phyloP scores from a whole-genome alignment of 2,888 invertebrate genomes.

The Clanis bilineata region DNA sequence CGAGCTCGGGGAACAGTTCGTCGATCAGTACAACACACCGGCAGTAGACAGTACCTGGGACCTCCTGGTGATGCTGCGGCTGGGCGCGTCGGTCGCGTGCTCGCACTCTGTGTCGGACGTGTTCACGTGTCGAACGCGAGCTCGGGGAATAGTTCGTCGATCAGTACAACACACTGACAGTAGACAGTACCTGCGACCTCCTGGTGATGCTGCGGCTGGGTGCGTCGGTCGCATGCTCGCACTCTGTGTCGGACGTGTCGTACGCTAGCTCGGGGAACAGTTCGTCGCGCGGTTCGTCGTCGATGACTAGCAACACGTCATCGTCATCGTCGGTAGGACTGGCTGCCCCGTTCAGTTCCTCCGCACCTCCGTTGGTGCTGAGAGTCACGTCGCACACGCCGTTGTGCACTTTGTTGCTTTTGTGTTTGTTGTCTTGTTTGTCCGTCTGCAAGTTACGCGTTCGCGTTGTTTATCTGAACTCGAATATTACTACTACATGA shows the following conservation, averaged over 20 bases:
- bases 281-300: constrained; percentile 60
- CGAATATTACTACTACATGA: neutral
- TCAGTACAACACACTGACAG: no score
- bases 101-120: no score
- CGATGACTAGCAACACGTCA: constrained; percentile 51
- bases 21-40: no score
- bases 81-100: no score
- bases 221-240: constrained; percentile 23
- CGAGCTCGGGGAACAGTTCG: no score
- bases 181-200: constrained; percentile 50
- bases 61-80: no score
- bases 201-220: constrained; percentile 66
- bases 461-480: constrained; percentile 8
- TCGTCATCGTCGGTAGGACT: constrained; percentile 57
- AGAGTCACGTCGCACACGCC: constrained; percentile 38
- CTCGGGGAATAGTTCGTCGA: no score
- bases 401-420: constrained; percentile 38
- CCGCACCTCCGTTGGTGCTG: constrained; percentile 33
- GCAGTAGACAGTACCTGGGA: no score
- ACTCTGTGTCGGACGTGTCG: constrained; percentile 47
- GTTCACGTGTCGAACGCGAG: no score
- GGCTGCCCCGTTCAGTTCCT: constrained; percentile 49
- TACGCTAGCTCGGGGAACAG: constrained; percentile 76
- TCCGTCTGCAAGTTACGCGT: constrained; percentile 47
- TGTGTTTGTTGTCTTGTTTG: constrained; percentile 38